Evolutionary conservation across 2,797 vertebrate species (phyloP).

Genomic region (Anguilla obscura): DNA sequence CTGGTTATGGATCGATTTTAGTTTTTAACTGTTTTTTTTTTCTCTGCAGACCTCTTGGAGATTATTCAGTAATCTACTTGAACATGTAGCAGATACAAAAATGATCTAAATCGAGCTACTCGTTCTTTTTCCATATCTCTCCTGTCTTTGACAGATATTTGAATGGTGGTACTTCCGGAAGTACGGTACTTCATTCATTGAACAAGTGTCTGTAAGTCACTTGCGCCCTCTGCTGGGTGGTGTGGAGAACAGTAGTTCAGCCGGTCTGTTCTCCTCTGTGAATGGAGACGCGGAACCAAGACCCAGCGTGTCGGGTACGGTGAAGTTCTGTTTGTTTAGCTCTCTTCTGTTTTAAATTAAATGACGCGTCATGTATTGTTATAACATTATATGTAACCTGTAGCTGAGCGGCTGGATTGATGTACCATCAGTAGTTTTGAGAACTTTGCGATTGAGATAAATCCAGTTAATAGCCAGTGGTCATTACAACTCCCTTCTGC

Average conservation of each 20-base stretch:
- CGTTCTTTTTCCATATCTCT: background rate
- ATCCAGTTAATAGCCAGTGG: background rate
- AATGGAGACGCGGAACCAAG: conserved; percentile 82
- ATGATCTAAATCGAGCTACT: background rate
- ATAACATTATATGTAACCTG: background rate
- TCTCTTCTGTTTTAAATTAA: background rate
- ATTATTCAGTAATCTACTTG: background rate
- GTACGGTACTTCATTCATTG: conserved; percentile 96
- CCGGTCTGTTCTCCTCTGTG: conserved; percentile 79
- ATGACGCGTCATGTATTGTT: background rate
- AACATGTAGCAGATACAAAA: background rate
- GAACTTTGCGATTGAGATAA: background rate
- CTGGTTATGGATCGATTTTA: background rate
- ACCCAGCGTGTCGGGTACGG: conserved; percentile 87
- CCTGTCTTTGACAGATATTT: conserved; percentile 81
- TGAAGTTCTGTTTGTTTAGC: conserved; percentile 31
- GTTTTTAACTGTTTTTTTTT: background rate
- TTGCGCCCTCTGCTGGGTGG: conserved; percentile 90
- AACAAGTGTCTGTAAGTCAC: conserved; percentile 97
- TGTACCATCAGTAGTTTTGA: background rate
- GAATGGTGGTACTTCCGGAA: conserved; percentile 99
- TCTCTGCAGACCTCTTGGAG: background rate
- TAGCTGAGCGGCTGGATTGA: background rate
- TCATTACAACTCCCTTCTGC: background rate
- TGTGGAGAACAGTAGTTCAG: conserved; percentile 79